phyloP scores from a whole-genome alignment of 2,888 invertebrate species.

The Meandrusa payeni region DNA sequence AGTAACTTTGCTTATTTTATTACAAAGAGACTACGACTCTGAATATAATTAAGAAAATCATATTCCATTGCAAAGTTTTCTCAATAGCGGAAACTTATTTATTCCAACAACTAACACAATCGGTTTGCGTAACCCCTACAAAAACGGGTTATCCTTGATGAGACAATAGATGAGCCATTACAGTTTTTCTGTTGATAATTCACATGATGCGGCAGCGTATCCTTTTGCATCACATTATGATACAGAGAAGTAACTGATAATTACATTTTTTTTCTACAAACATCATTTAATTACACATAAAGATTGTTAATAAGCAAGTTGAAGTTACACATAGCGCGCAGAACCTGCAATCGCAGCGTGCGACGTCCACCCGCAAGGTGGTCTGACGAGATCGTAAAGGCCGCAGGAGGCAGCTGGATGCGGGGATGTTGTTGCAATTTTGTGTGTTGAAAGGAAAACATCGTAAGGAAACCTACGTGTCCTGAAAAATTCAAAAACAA shows the following conservation, averaged over 20 bases:
- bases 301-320: no score
- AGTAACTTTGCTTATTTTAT: neutral
- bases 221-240: constrained; percentile 48
- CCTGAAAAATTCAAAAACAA: no score
- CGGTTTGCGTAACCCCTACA: constrained; percentile 53
- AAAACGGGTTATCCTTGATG: constrained; percentile 69
- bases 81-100: constrained; percentile 58
- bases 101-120: constrained; percentile 37
- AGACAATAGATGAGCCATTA: constrained; percentile 63
- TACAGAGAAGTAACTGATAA: constrained; percentile 33
- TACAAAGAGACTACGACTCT: neutral
- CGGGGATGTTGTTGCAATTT: no score
- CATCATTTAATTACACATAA: constrained; percentile 17
- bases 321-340: no score
- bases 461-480: no score
- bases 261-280: constrained; percentile 25
- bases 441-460: no score
- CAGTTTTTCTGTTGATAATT: constrained; percentile 63
- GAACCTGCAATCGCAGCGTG: no score
- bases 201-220: constrained; percentile 54
- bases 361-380: no score
- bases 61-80: constrained; percentile 33
- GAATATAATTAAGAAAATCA: constrained; percentile 9
- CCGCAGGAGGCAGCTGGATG: no score
- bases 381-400: no score